These are phyloP conservation scores for Prietella phreatophila DNA, from an alignment of 2,113 vertebrate species.

Conservation along the genomic window DNA sequence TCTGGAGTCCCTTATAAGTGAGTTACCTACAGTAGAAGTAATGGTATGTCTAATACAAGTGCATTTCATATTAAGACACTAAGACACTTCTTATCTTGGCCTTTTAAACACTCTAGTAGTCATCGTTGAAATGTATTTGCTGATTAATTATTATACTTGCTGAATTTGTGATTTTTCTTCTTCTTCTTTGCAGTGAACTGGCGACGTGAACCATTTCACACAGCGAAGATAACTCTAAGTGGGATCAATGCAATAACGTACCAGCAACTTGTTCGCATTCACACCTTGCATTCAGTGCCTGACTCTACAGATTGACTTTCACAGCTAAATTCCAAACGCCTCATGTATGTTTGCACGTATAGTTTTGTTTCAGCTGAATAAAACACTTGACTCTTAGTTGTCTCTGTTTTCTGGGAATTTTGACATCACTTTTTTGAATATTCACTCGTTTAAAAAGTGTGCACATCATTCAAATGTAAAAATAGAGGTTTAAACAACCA, in stretches of 20 bases:
- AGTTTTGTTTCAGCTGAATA: conserved; percentile 33
- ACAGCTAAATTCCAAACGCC: conserved; percentile 53
- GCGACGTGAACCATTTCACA: not conserved
- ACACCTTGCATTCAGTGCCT: not conserved
- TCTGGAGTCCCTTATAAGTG: not conserved
- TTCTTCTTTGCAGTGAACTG: not conserved
- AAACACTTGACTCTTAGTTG: conserved; percentile 12
- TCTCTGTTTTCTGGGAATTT: not conserved
- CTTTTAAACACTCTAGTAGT: not conserved
- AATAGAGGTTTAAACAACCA: not conserved
- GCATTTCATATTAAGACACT: not conserved
- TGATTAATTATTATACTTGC: not conserved
- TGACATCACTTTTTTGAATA: not conserved
- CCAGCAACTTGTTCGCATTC: conserved; percentile 1
- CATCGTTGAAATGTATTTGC: not conserved
- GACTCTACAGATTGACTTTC: conserved; percentile 28
- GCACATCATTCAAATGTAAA: not conserved
- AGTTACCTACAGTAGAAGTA: not conserved
- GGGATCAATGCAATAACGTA: conserved; percentile 7
- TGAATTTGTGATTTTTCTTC: not conserved
- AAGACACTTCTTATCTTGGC: not conserved
- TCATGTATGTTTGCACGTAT: conserved; percentile 66
- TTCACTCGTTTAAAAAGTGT: not conserved
- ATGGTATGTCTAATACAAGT: not conserved
- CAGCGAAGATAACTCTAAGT: not conserved